Conservation (phyloP, 2,888 invertebrate species). For the Syrista parreyssii region DNA sequence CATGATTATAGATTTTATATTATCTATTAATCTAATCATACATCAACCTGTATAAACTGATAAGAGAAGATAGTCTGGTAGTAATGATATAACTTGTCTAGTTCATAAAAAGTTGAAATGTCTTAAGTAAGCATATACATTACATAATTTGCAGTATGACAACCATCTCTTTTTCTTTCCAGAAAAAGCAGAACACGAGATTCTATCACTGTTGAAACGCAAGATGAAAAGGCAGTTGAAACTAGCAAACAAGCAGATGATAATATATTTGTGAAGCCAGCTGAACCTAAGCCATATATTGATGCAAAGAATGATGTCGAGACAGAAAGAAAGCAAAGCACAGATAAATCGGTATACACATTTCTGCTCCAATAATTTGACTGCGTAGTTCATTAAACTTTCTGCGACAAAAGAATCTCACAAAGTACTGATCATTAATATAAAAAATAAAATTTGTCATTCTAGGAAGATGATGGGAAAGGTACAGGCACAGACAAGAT, state of each 20-base stretch:
- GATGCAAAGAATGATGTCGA: constrained; percentile 45
- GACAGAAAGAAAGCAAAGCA: constrained; percentile 39
- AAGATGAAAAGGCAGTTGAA: constrained; percentile 42
- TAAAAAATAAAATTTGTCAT: constrained; percentile 13
- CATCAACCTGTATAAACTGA: no score
- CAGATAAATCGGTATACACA: constrained; percentile 46
- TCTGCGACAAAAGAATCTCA: no score
- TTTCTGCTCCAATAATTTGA: background rate
- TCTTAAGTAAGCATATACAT: no score
- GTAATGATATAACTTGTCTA: no score
- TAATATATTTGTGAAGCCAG: constrained; percentile 57
- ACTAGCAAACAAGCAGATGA: constrained; percentile 40
- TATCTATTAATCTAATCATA: no score
- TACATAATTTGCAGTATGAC: no score
- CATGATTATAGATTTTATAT: no score
- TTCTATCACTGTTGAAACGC: constrained; percentile 39
- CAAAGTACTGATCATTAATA: no score
- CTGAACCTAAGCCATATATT: constrained; percentile 48
- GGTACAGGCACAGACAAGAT: constrained; percentile 52
- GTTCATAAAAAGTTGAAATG: no score
- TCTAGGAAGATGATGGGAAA: constrained; percentile 66
- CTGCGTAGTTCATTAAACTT: background rate
- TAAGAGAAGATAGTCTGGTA: no score
- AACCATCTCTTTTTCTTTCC: background rate
- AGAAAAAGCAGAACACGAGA: constrained; percentile 57